Percentiles rank a stretch among this genome's conserved stretches.
Conservation (phyloP, 2,888 invertebrate genomes). For the Perizoma flavofasciatum region DNA sequence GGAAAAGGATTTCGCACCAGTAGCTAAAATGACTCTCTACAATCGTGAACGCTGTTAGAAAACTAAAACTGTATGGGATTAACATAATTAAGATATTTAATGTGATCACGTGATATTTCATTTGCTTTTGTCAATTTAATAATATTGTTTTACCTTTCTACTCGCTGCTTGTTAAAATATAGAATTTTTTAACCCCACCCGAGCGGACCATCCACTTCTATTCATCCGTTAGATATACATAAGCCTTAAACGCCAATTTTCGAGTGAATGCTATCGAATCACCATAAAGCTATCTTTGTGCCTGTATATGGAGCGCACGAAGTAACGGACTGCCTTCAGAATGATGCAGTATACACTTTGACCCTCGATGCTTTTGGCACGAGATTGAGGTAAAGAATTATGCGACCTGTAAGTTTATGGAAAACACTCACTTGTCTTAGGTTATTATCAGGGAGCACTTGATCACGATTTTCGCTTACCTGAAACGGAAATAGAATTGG, state of each 20-base stretch:
- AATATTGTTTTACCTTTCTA: too few relatives aligned
- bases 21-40: too few relatives aligned
- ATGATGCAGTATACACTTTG: conserved; percentile 60
- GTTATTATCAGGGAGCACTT: conserved; percentile 21
- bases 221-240: conserved; percentile 27
- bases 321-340: conserved; percentile 63
- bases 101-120: too few relatives aligned
- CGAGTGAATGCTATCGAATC: conserved; percentile 80
- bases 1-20: too few relatives aligned
- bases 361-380: conserved; percentile 57
- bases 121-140: too few relatives aligned
- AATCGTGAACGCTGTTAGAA: too few relatives aligned
- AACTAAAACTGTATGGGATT: too few relatives aligned
- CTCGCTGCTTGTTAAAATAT: too few relatives aligned
- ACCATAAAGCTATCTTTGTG: conserved; percentile 76
- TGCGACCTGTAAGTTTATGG: conserved; percentile 51
- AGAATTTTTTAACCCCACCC: not conserved
- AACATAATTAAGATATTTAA: too few relatives aligned
- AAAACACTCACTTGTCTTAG: conserved; percentile 41
- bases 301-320: conserved; percentile 72
- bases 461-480: conserved; percentile 31
- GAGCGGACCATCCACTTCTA: conserved; percentile 12
- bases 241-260: conserved; percentile 74
- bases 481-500: conserved; percentile 22
- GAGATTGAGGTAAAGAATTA: conserved; percentile 55